Evolutionary conservation across 2,888 invertebrate species (phyloP).

Genomic region (Amblyjoppa fuscipennis): DNA sequence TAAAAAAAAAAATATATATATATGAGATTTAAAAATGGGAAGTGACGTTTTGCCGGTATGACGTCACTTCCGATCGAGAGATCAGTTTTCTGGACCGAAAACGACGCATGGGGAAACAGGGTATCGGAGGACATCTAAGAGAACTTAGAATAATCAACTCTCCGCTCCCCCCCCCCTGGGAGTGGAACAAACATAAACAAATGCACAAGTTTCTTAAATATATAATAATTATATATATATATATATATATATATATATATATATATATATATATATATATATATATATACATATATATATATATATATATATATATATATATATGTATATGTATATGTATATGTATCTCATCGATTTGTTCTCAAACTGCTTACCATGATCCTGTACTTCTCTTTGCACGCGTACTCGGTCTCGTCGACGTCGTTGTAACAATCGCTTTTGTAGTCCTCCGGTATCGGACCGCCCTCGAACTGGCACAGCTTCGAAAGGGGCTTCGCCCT

Average conservation of each 20-base stretch:
- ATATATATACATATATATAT: neutral
- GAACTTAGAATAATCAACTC: too few species aligned
- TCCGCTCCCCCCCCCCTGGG: too few species aligned
- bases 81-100: too few species aligned
- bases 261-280: neutral
- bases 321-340: neutral
- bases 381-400: conserved; percentile 92
- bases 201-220: too few species aligned
- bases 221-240: too few species aligned
- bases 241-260: neutral
- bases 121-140: too few species aligned
- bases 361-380: conserved; percentile 89
- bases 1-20: too few species aligned
- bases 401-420: conserved; percentile 92
- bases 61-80: too few species aligned
- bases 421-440: conserved; percentile 93
- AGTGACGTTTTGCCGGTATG: too few species aligned
- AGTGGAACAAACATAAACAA: too few species aligned
- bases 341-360: neutral
- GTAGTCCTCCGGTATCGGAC: conserved; percentile 89
- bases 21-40: too few species aligned
- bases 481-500: conserved; percentile 89
- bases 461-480: conserved; percentile 91
- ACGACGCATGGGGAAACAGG: too few species aligned
- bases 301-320: neutral